Evolutionary conservation across 2,888 invertebrate genomes (phyloP), one percentile per base, ranked within the genome.

Genomic region (Apamea epomidion): DNA sequence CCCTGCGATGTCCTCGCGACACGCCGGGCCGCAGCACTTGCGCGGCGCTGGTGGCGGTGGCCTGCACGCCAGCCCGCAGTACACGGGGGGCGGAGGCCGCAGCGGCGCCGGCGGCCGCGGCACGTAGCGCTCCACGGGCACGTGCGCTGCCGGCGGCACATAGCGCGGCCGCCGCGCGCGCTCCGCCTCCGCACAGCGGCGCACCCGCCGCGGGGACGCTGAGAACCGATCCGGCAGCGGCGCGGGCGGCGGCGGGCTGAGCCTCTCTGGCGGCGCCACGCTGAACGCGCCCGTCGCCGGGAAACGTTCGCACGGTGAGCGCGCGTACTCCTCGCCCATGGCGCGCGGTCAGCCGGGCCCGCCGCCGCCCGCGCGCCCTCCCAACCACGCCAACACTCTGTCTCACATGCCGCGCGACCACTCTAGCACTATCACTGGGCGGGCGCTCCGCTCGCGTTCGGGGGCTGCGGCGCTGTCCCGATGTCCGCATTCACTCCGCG

Each of bases 61-160:
- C 90, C 96, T 93, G 93, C 97, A 97, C 88, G 96, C 95, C 93
- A 97, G 91, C 87, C 97, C 97, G 89, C 97, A 97, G 93, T 97
- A 97, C 71, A 97, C 97, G 87, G 97, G 97, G 76, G 97, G 97
- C 54, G 95, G 95, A 73, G 95, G 95, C 69, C 96, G 95, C 89
- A 95, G 92, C 88, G 96, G 96, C 76, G 96, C 96, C 64, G 97
- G 97, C 84, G 97, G 97, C 90, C 97, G 97, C 78, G 98, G 98
- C 88, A 98, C 98, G 93, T 98, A 98, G 90, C 98, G 97, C 95
- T 98, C 98, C 87, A 98, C 98, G 29, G 98, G 98, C 91, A 98
- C 98, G 94, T 98, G 98, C 29, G 98, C 98, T 83, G 98, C 97
- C 12, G 98, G 98, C 37, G 98, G 98, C 87, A 98, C 97, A 90